Evolutionary conservation across 2,797 vertebrate species (phyloP).

Genomic region (Intellagama lesueurii): DNA sequence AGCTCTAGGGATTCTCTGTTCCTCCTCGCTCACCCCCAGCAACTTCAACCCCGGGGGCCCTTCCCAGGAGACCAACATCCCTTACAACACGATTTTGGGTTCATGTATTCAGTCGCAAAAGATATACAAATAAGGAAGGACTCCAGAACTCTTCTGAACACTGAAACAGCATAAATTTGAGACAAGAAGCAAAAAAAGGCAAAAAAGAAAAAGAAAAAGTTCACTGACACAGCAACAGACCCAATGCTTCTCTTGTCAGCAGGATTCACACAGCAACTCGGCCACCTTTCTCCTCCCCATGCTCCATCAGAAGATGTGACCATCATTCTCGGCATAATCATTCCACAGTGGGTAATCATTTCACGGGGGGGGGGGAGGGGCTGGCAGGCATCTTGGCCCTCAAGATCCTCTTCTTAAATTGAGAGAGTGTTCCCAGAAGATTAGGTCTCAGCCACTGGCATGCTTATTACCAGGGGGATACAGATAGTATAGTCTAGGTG

Average conservation of each 20-base stretch:
- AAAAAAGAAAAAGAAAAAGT: background rate
- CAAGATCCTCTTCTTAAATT: too few species aligned
- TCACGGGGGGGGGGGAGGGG: background rate
- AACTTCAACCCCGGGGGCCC: background rate
- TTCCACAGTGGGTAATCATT: background rate
- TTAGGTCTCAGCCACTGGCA: too few species aligned
- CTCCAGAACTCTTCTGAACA: too few species aligned
- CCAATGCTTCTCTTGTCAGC: background rate
- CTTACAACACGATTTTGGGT: too few species aligned
- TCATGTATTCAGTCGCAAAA: too few species aligned
- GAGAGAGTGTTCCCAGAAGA: background rate
- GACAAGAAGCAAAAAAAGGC: background rate
- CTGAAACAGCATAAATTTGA: too few species aligned
- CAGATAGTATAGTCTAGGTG: too few species aligned
- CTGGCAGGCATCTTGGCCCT: background rate
- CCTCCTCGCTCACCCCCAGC: background rate
- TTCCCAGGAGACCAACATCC: background rate
- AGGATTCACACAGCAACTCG: background rate
- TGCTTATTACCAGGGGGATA: too few species aligned
- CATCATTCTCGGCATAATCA: background rate
- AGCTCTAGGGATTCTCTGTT: background rate
- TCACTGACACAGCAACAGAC: background rate
- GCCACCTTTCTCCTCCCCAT: background rate
- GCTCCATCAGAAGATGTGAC: background rate
- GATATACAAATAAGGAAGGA: too few species aligned